Evolutionary conservation across 1,140 invertebrate species (phyloP), one percentile per base, ranked within the genome.

Genomic region (Monochamus saltuarius): DNA sequence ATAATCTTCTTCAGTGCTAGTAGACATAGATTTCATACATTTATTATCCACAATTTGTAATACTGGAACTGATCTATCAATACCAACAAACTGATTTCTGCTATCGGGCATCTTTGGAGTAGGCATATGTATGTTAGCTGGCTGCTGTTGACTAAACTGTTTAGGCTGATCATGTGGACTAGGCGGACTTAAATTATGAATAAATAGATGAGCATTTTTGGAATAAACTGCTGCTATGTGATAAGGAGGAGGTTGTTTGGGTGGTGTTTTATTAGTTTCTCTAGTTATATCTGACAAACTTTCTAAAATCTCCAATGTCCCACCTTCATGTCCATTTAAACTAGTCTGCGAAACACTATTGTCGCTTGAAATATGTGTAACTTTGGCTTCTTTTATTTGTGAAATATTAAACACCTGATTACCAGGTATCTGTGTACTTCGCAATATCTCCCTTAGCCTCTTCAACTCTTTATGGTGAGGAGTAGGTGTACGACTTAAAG

Each of bases 381-480:
- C 77, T 76, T 62, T 75, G 34, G 73, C 73, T 62, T 75, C 73
- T 61, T 74, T 75, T n/a, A 74, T 75, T 54, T 73, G 65, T 6
- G 68, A 66, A 14, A 74, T 64, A 49, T 64, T 73, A n/a, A 67
- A 40, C 14, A 56, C 53, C 14, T 34, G 37, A 14, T 56, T 68
- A 52, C 57, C 65, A 38, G 65, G 61, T 16, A 57, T 50, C 36
- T 69, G 64, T 36, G 55, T 55, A 29, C 59, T 65, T 52, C 64
- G 59, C 38, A 69, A 61, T 34, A 65, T 61, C 35, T 72, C 64
- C 17, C 64, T 57, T 13, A 72, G 53, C 87, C 90, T 71, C 89
- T 69, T 85, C 65, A 96, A 83, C 78, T 96, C 94, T 82, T 96
- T 96, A 45, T 94, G 92, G 77, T 95, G 95, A 29, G 94, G 94